Base-by-base conservation (phyloP, 2,888 invertebrate species). In the Aproaerema taeniolella region DNA sequence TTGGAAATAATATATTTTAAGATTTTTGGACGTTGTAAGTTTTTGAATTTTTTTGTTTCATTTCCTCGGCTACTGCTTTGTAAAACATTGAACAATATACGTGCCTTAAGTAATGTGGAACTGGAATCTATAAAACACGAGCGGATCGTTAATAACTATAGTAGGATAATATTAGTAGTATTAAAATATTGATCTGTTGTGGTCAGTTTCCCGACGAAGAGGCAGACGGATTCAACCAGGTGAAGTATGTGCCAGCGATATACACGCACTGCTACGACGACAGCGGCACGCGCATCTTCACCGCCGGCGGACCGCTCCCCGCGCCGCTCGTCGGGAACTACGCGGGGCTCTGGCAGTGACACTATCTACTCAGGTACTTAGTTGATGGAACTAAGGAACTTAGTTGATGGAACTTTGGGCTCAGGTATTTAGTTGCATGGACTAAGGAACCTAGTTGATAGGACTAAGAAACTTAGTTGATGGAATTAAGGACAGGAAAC, bases 221-320 rank as follows among this genome's bases (percentile, higher is more conserved):
- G 52, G 90, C 93, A 47, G 95, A 95, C 53, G 94, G 94, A 2
- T 91, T 93, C 61, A 94, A 94, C 80, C 93, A 93, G 58, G 91
- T 93, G 41, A 94, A 95, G 78, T 96, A 97, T 76, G 93, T 94
- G 44, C 93, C 97, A 17, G 98, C 98, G 11, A 96, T 98, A 61
- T 98, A 98, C 79, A 97, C 98, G 1, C 98, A 98, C 72, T 96
- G 96, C 78, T 98, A 97, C 74, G 97, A 98, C 76, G 91, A 92
- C 53, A 95, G 94, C 49, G 96, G 97, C 9, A 97, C 96, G 9
- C 86, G 96, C 41, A 88, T 98, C 26, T 98, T 98, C 87, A 93
- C 97, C 0, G 98, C 97, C 7, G 98, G 98, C 6, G 98, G 98
- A 0, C 98, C 98, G 1, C 88, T 98, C 39, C 96, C 97, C 15